Evolutionary conservation across 2,113 vertebrate species (phyloP).

Genomic region (Myotis brandtii): DNA sequence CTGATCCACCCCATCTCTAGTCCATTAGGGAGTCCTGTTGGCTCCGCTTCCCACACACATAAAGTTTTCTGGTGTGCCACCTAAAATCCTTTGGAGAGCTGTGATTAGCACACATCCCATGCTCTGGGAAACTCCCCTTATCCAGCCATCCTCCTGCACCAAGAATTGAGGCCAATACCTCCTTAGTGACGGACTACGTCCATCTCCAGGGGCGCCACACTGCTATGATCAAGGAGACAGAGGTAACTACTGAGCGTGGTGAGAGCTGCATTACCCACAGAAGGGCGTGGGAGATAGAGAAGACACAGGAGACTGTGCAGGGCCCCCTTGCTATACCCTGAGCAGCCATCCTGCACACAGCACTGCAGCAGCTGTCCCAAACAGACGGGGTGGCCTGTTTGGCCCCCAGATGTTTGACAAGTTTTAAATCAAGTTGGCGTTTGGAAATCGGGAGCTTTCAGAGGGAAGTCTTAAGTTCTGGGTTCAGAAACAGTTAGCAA

Average conservation of each 20-base stretch:
- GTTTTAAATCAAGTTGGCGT: background rate
- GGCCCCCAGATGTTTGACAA: background rate
- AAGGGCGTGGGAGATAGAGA: background rate
- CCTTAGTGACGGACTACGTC: background rate
- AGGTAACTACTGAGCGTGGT: background rate
- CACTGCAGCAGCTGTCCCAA: rapidly evolving
- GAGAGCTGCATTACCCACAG: background rate
- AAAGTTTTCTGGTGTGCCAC: background rate
- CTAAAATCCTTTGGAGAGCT: background rate
- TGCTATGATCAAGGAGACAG: background rate
- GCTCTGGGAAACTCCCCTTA: background rate
- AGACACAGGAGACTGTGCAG: rapidly evolving
- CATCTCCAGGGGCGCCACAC: background rate
- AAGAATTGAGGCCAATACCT: background rate
- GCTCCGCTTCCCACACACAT: background rate
- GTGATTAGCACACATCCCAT: rapidly evolving
- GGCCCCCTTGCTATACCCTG: background rate
- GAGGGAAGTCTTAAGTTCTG: background rate
- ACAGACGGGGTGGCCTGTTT: rapidly evolving
- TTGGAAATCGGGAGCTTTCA: background rate
- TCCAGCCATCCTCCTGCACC: background rate
- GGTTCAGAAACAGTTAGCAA: background rate
- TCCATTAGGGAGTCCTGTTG: background rate
- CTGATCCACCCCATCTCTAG: background rate
- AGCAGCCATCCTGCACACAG: background rate